A percentile compares a stretch with the other conserved stretches of the same genome.
Conservation (phyloP, 2,797 vertebrate genomes). For the Anabas testudineus region DNA sequence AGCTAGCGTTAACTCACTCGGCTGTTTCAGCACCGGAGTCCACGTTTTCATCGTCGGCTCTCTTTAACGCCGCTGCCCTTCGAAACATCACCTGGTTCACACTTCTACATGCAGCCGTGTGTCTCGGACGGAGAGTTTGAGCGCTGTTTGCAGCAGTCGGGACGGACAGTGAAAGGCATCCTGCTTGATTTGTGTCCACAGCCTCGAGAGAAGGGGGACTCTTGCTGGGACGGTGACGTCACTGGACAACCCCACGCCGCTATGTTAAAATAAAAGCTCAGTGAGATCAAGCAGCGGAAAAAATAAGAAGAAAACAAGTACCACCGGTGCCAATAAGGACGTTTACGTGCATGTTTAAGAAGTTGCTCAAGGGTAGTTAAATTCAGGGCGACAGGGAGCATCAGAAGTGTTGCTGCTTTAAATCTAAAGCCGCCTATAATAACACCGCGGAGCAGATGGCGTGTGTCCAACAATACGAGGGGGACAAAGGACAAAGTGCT, state of each 20-base stretch:
- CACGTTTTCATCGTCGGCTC: constrained; percentile 70
- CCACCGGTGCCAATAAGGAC: accelerated
- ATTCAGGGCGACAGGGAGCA: constrained; percentile 52
- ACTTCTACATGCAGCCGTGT: constrained; percentile 15
- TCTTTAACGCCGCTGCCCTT: constrained; percentile 39
- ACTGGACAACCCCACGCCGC: constrained; percentile 56
- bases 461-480: constrained; percentile 53
- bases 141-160: constrained; percentile 4
- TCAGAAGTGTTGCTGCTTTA: constrained; percentile 33
- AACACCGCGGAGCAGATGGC: constrained; percentile 79
- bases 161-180: constrained; percentile 48
- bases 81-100: constrained; percentile 60
- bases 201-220: constrained; percentile 5
- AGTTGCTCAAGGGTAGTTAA: not conserved
- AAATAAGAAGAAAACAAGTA: not conserved
- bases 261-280: constrained; percentile 4
- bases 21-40: constrained; percentile 82
- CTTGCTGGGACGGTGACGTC: constrained; percentile 76
- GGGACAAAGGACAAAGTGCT: constrained; percentile 74
- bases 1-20: constrained; percentile 76
- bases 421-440: constrained; percentile 61
- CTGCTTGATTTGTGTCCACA: constrained; percentile 36
- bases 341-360: too few relatives aligned
- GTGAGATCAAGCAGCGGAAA: not conserved
- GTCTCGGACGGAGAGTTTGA: not conserved